Base-by-base conservation (phyloP, 1,140 invertebrate species). In the Odontomachus brunneus region DNA sequence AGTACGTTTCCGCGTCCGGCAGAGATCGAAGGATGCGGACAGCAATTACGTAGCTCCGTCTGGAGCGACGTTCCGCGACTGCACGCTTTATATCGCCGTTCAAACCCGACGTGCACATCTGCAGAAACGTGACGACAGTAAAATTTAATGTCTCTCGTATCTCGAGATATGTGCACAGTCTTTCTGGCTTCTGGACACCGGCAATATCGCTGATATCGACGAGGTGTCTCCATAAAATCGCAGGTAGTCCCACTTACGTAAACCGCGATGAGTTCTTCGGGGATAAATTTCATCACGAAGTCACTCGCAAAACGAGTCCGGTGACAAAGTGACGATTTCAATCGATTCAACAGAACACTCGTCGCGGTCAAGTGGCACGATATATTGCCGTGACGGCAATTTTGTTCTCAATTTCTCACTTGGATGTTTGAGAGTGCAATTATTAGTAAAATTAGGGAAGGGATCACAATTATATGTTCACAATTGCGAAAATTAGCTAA, bases 21-120 rank as follows among this genome's bases (percentile, higher is more conserved):
- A 71, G 22, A 69, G 65, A 80, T 80, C 75, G 65, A 71, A 80
- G 67, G 59, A 80, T 48, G 51, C 65, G 33, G 53, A 59, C 51
- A 7, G 33, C 63, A 80, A 80, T 65, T 76, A 59, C 48, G 48
- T 53, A 80, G 65, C 65, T 67, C 17, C n/a, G 67, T 48, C 22
- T 49, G 24, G 14, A n/a, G 12, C 49, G 71, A 55, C 19, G 49
- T 63, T 29, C 49, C 24, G 60, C 24, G 51, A 59, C 55, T 48
- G 55, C 71, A 22, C 49, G 29, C 48, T 76, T 76, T 66, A 66
- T 66, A 53, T 19, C 29, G 29, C 33, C 74, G 48, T 63, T 33
- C n/a, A 51, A 26, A 5, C 1, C 15, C 19, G 17, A 65, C 14
- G 44, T 22, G 73, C 44, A 44, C 38, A 49, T 29, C 60, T 9